phyloP scores from a whole-genome alignment of 2,888 invertebrate species.

The Nysson spinosus region DNA sequence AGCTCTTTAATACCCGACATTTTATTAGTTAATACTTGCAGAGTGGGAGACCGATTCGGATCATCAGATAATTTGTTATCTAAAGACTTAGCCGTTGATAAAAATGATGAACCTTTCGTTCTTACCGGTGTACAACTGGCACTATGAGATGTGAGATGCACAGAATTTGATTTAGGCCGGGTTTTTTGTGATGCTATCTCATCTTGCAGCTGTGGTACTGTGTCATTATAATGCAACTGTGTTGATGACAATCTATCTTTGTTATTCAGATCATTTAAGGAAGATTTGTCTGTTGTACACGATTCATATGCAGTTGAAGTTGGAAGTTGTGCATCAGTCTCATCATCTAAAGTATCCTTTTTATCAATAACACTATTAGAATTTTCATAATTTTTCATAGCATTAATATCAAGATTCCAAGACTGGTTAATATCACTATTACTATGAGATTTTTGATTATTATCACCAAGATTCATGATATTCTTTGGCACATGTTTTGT shows the following conservation, averaged over 20 bases:
- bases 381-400: conserved; percentile 23
- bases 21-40: conserved; percentile 32
- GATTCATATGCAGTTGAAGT: conserved; percentile 8
- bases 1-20: conserved; percentile 65
- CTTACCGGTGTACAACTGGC: conserved; percentile 35
- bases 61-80: conserved; percentile 6
- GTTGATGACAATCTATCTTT: conserved; percentile 8
- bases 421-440: conserved; percentile 27
- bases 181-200: background rate
- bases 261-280: conserved; percentile 12
- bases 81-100: conserved; percentile 6
- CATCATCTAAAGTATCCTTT: conserved; percentile 36
- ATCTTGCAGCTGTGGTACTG: background rate
- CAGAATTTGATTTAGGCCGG: conserved; percentile 24
- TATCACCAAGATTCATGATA: conserved; percentile 29
- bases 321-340: conserved; percentile 36
- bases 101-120: conserved; percentile 10
- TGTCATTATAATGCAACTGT: background rate
- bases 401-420: conserved; percentile 20
- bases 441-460: conserved; percentile 35
- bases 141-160: conserved; percentile 26
- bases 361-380: conserved; percentile 2
- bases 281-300: conserved; percentile 9
- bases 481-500: conserved; percentile 48
- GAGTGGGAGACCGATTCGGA: background rate